A percentile compares a stretch with the other conserved stretches of the same genome.
These are phyloP conservation scores for Caranx melampygus DNA, from an alignment of 2,113 vertebrate species.

Conservation along the genomic window DNA sequence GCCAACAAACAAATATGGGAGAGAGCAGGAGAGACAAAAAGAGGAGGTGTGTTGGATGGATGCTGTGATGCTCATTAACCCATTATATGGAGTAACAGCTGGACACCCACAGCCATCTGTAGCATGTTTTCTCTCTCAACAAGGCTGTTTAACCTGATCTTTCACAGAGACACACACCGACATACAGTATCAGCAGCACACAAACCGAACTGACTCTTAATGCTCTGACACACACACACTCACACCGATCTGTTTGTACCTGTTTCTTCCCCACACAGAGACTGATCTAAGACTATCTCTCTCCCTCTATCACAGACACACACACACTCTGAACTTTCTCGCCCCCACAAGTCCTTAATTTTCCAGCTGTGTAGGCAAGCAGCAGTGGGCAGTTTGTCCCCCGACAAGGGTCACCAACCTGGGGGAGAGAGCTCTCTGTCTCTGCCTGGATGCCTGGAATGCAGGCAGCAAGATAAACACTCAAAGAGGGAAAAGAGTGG, in stretches of 20 bases:
- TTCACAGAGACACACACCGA: background rate
- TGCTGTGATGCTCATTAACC: slow-evolving; percentile 74
- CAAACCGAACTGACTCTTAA: slow-evolving; percentile 21
- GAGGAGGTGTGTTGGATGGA: slow-evolving; percentile 56
- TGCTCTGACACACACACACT: slow-evolving; percentile 29
- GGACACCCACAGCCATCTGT: slow-evolving; percentile 75
- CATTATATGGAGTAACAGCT: slow-evolving; percentile 75
- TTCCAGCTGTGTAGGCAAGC: slow-evolving; percentile 78
- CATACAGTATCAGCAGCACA: background rate
- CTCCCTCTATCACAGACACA: slow-evolving; percentile 9
- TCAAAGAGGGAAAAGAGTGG: slow-evolving; percentile 39
- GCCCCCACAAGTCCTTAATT: slow-evolving; percentile 74
- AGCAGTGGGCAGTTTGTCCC: slow-evolving; percentile 75
- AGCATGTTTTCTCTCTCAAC: slow-evolving; percentile 63
- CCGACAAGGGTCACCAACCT: slow-evolving; percentile 74
- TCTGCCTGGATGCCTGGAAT: slow-evolving; percentile 55
- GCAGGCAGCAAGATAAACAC: slow-evolving; percentile 63
- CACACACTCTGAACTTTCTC: slow-evolving; percentile 47
- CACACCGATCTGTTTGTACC: background rate
- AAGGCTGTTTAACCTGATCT: slow-evolving; percentile 65
- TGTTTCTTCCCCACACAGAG: slow-evolving; percentile 23
- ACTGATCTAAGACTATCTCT: slow-evolving; percentile 15
- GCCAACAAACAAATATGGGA: slow-evolving; percentile 55
- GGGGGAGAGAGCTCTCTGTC: slow-evolving; percentile 56
- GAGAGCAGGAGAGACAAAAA: slow-evolving; percentile 25